These are phyloP conservation scores for Sminthurinus aureus DNA, from an alignment of 2,888 invertebrate species.

Conservation along the genomic window DNA sequence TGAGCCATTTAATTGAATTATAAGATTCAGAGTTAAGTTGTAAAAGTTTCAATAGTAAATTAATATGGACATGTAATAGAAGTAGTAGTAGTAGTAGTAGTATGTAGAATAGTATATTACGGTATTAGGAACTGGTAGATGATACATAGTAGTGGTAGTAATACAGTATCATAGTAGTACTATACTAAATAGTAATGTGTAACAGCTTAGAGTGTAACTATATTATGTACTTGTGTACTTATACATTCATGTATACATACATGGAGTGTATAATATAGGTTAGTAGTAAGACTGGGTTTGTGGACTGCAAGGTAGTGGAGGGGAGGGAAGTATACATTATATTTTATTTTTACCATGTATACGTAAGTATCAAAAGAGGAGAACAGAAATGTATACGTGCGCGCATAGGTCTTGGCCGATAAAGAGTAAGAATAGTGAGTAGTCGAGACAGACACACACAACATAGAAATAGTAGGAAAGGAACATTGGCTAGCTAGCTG, in stretches of 20 bases:
- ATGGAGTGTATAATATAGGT: conserved; percentile 4
- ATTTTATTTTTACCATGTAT: no score
- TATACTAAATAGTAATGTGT: no score
- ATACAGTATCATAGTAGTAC: no score
- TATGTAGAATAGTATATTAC: no score
- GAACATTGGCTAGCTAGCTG: conserved; percentile 16
- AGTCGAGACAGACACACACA: neutral
- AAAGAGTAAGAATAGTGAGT: neutral
- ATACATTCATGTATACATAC: neutral
- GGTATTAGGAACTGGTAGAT: no score
- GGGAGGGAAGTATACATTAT: neutral
- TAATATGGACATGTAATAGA: neutral
- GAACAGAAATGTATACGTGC: no score
- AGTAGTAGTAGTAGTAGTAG: no score
- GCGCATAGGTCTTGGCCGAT: conserved; percentile 18
- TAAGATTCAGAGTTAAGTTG: conserved; percentile 14
- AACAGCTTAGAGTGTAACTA: no score
- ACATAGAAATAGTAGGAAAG: neutral
- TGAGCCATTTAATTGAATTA: conserved; percentile 16
- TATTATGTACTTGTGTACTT: neutral
- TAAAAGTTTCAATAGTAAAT: conserved; percentile 15
- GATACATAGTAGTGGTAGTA: no score
- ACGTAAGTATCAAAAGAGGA: no score
- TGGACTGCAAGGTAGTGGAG: neutral
- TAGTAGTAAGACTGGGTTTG: conserved; percentile 21